Conservation (phyloP, 2,113 vertebrate species). For the Lasiurus cinereus region DNA sequence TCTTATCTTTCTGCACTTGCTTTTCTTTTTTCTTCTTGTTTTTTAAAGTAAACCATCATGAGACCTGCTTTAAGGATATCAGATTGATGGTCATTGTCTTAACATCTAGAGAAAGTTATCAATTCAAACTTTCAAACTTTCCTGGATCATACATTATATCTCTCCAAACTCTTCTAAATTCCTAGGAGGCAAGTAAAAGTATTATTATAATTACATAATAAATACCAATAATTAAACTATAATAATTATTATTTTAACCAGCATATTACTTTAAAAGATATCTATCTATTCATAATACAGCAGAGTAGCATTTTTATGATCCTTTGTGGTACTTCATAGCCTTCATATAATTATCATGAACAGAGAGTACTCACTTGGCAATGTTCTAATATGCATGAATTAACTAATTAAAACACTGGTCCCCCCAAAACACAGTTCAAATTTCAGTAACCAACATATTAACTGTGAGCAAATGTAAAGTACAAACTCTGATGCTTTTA, state of each 20-base stretch:
- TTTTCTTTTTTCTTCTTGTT: not conserved
- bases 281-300: not conserved
- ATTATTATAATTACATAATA: constrained; percentile 21
- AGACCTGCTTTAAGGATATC: not conserved
- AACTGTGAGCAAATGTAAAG: not conserved
- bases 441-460: not conserved
- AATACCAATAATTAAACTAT: not conserved
- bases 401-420: not conserved
- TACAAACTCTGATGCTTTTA: not conserved
- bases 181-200: not conserved
- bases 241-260: not conserved
- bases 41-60: not conserved
- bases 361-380: not conserved
- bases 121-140: not conserved
- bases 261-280: not conserved
- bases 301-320: constrained; percentile 21
- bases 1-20: not conserved
- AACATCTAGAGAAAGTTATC: not conserved
- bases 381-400: not conserved
- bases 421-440: not conserved
- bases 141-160: not conserved
- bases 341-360: not conserved
- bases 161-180: constrained; percentile 23
- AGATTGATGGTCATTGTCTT: not conserved
- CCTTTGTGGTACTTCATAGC: not conserved